A percentile compares a stretch with the other conserved stretches of the same genome.
Conservation (phyloP, 2,797 vertebrate genomes). For the Serranus cabrilla region DNA sequence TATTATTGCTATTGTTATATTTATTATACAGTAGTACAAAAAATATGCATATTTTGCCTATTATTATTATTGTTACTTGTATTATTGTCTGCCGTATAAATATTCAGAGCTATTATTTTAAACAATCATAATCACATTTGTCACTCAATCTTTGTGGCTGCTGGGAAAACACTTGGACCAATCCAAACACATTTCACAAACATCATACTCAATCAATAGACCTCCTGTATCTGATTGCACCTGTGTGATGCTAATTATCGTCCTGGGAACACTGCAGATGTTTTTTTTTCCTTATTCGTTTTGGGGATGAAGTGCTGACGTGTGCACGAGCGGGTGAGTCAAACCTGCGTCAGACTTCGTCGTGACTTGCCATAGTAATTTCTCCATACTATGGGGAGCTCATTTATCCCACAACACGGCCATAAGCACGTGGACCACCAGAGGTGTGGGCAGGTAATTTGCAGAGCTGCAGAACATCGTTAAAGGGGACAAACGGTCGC, state of each 20-base stretch:
- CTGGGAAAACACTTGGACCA: not conserved
- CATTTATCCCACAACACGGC: conserved; percentile 60
- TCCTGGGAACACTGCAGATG: conserved; percentile 76
- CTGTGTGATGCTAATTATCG: conserved; percentile 18
- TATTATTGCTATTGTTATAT: too few species aligned
- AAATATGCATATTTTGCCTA: too few species aligned
- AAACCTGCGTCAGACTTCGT: conserved; percentile 84
- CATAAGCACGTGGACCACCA: conserved; percentile 68
- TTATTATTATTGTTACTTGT: too few species aligned
- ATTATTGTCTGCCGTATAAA: too few species aligned
- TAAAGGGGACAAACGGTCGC: not conserved
- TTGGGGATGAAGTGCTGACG: conserved; percentile 76
- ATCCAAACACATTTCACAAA: conserved; percentile 5
- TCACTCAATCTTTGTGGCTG: not conserved
- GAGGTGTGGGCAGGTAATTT: conserved; percentile 1
- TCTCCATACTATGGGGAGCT: conserved; percentile 31
- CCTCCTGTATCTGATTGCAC: conserved; percentile 27
- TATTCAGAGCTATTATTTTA: not conserved
- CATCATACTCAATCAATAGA: not conserved
- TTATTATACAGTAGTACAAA: too few species aligned
- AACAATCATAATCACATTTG: not conserved
- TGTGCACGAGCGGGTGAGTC: conserved; percentile 80
- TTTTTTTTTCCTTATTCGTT: conserved; percentile 2
- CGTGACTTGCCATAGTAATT: conserved; percentile 84
- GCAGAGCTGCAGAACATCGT: conserved; percentile 12